Evolutionary conservation across 2,888 invertebrate species (phyloP), one percentile per base, ranked within the genome.

Genomic region (Invenusta paracnida): DNA sequence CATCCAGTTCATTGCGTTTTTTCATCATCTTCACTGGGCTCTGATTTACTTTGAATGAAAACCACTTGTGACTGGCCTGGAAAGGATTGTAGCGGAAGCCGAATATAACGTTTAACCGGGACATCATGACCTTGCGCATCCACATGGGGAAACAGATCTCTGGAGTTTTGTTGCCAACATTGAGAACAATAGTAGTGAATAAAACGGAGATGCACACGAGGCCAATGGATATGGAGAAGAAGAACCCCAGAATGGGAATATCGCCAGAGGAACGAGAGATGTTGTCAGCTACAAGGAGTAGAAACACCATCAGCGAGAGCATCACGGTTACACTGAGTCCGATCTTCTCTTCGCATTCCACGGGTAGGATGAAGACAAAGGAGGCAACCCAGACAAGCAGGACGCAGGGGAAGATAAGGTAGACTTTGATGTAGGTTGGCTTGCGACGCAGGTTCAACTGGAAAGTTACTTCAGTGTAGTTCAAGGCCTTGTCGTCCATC

Each of bases 261-360:
- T 66, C 86, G 28, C 86, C 86, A 17, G 85, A 85, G 5, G 86
- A 67, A 11, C 86, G 85, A 0, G 86, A 67, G 67, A 86, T 86
- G 85, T 86, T 86, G n/a, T 86, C 86, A 11, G 86, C 66, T 0
- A 86, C 85, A n/a, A 86, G 67, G 27, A 86, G 67, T 11, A 86
- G 73, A 79, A 86, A 86, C 2, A 86, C 86, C 0, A 86, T 84
- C 27, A 86, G 66, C 17, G 86, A 86, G 23, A 86, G 79, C 28
- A 86, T 29, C 23, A 86, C 85, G 11, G 86, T 86, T 0, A 86
- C 85, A 1, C 27, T 30, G 13, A 85, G 48, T 29, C 25, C 66
- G n/a, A 86, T 73, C 30, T 84, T 85, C 67, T 86, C 86, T n/a
- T 67, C 86, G 67, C 86, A 67, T 30, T 86, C 86, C n/a, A 86